These are phyloP conservation scores for Polydrusus pterygomalis DNA, from an alignment of 2,888 invertebrate species.

Conservation along the genomic window DNA sequence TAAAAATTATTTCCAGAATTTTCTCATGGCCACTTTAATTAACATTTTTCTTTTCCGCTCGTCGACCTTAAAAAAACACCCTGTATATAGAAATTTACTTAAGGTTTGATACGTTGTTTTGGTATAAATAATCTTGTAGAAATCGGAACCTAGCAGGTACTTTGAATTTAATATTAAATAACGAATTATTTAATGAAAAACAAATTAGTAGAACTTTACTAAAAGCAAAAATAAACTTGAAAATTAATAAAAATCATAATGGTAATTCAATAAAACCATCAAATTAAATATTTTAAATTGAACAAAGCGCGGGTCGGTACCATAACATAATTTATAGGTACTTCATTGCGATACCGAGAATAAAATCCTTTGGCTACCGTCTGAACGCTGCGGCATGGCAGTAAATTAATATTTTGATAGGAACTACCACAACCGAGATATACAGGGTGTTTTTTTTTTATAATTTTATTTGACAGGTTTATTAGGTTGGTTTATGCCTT, in stretches of 20 bases:
- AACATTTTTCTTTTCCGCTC: no score
- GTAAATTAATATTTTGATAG: constrained; percentile 43
- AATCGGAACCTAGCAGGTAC: no score
- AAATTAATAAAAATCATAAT: background rate
- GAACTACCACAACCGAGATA: constrained; percentile 30
- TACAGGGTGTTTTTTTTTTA: background rate
- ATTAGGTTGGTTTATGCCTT: background rate
- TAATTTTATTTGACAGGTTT: background rate
- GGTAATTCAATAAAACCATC: background rate
- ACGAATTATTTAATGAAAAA: no score
- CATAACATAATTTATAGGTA: constrained; percentile 33
- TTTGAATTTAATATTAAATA: no score
- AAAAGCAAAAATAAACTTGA: background rate
- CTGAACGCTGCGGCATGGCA: background rate
- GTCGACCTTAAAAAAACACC: no score
- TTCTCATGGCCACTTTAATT: no score
- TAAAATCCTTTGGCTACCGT: constrained; percentile 40
- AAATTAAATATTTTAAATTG: constrained; percentile 11
- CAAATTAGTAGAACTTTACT: no score
- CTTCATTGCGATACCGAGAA: constrained; percentile 35
- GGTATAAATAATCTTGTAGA: no score
- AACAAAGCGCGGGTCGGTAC: constrained; percentile 19
- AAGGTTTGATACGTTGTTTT: no score
- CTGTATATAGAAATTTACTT: no score
- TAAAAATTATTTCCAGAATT: no score